Evolutionary conservation across 1,140 invertebrate genomes (phyloP).

Genomic region (Amyelois transitella): DNA sequence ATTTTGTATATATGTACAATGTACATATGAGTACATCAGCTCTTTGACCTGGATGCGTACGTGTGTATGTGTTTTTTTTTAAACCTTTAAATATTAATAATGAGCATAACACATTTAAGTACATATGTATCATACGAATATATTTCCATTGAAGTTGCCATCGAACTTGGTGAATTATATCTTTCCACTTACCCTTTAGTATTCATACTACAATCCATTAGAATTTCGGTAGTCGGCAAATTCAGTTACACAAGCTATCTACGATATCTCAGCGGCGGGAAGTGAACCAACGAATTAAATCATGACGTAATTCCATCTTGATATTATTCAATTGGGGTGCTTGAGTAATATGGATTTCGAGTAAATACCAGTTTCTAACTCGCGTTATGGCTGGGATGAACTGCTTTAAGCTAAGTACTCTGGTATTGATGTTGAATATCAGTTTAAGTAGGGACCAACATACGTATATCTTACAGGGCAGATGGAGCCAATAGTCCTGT

Average conservation of each 20-base stretch:
- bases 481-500: no score
- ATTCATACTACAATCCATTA: background rate
- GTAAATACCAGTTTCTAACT: background rate
- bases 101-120: background rate
- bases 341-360: slow-evolving; percentile 19
- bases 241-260: background rate
- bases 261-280: slow-evolving; percentile 6
- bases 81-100: background rate
- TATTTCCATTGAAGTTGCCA: background rate
- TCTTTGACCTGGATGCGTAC: no score
- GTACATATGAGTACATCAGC: no score
- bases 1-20: no score
- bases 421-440: background rate
- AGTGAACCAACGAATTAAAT: slow-evolving; percentile 32
- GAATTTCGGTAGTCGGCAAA: background rate
- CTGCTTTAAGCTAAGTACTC: background rate
- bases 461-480: no score
- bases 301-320: slow-evolving; percentile 24
- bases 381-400: background rate
- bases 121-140: no score
- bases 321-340: slow-evolving; percentile 22
- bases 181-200: background rate
- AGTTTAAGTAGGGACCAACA: background rate
- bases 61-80: no score
- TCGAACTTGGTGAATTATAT: background rate